Percentiles rank a stretch among this genome's conserved stretches.
Evolutionary conservation across 2,888 invertebrate species (phyloP).

Genomic region (Smittia sp.): DNA sequence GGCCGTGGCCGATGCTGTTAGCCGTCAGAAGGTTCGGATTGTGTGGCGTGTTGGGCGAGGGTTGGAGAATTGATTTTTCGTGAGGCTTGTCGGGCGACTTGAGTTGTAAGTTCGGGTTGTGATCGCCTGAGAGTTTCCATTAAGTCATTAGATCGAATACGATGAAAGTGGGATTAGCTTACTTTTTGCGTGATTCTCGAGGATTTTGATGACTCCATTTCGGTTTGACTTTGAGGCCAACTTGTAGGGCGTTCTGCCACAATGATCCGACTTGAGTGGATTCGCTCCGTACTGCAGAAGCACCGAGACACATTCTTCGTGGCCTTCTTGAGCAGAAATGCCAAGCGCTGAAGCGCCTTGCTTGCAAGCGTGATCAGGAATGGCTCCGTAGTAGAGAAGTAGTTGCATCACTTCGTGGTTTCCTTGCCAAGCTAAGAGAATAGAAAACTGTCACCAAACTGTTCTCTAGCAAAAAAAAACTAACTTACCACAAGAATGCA

Average conservation of each 20-base stretch:
- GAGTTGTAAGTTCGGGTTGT: conserved; percentile 51
- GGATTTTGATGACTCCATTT: conserved; percentile 73
- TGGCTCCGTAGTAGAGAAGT: conserved; percentile 74
- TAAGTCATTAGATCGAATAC: neutral
- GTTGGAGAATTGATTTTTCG: conserved; percentile 42
- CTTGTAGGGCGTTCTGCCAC: conserved; percentile 80
- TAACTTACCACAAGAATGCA: conserved; percentile 73
- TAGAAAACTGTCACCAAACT: too few relatives aligned
- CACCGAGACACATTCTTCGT: conserved; percentile 85
- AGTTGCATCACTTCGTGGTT: conserved; percentile 79
- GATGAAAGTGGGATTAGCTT: conserved; percentile 43
- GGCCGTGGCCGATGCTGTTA: conserved; percentile 48
- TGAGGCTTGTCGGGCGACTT: conserved; percentile 54
- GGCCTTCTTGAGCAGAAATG: conserved; percentile 95
- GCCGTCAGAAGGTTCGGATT: conserved; percentile 44
- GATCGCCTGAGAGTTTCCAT: conserved; percentile 48
- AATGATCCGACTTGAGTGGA: conserved; percentile 80
- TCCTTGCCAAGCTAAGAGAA: conserved; percentile 78
- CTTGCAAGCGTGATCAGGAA: conserved; percentile 86
- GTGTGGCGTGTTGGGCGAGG: conserved; percentile 42
- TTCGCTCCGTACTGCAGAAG: conserved; percentile 80
- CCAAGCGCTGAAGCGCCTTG: conserved; percentile 94
- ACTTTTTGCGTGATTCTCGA: conserved; percentile 65
- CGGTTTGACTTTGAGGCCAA: conserved; percentile 92
- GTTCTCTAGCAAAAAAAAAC: neutral